phyloP scores from a whole-genome alignment of 2,888 invertebrate genomes.

The Caenorhabditis uteleia region DNA sequence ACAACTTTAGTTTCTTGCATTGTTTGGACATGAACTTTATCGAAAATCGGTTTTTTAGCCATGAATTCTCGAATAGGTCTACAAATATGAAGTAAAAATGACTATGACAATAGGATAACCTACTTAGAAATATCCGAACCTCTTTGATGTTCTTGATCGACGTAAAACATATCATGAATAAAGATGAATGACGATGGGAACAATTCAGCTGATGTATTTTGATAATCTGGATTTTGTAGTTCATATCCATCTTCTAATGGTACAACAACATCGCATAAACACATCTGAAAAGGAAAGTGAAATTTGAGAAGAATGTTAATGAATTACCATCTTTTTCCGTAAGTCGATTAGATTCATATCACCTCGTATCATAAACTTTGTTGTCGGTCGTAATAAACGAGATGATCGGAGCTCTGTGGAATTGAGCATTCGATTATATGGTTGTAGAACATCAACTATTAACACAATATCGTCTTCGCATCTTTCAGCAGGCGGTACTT shows the following conservation, averaged over 20 bases:
- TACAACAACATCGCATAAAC: conserved; percentile 42
- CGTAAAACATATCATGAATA: conserved; percentile 54
- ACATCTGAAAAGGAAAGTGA: conserved; percentile 32
- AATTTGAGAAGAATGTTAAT: too few relatives aligned
- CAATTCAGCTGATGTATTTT: conserved; percentile 8
- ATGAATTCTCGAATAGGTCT: conserved; percentile 54
- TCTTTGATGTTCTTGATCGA: conserved; percentile 25
- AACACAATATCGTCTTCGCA: conserved; percentile 28
- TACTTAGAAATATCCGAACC: conserved; percentile 16
- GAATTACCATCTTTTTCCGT: conserved; percentile 36
- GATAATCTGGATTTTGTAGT: conserved; percentile 28
- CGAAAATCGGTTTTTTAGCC: conserved; percentile 40
- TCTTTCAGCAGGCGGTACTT: background rate
- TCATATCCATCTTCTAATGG: conserved; percentile 43
- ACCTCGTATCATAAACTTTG: conserved; percentile 46
- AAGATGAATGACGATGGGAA: conserved; percentile 54
- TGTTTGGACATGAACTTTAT: conserved; percentile 13
- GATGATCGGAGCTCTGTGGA: conserved; percentile 20
- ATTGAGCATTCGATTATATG: conserved; percentile 18
- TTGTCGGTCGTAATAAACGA: conserved; percentile 13
- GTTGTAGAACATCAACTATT: conserved; percentile 3
- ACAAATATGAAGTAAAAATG: conserved; percentile 5
- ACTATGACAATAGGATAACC: background rate
- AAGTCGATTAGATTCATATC: conserved; percentile 35
- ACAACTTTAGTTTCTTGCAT: conserved; percentile 40